phyloP scores from a whole-genome alignment of 2,797 vertebrate species.

The Channa striata region DNA sequence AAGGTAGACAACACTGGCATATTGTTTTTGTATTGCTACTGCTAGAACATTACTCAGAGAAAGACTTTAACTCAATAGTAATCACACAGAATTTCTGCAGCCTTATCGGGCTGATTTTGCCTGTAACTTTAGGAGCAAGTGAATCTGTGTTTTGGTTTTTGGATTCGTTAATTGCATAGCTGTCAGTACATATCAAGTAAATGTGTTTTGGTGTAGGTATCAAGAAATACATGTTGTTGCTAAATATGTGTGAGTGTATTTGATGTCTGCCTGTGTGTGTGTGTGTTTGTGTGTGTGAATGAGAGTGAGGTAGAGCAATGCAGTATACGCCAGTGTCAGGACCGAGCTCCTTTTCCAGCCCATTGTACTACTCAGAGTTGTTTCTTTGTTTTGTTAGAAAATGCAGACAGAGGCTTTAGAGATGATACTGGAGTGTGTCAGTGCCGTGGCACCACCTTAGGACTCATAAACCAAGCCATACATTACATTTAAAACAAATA shows the following conservation, averaged over 20 bases:
- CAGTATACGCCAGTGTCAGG: conserved; percentile 58
- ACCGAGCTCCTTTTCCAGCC: conserved; percentile 45
- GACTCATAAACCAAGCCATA: conserved; percentile 75
- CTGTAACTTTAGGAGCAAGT: conserved; percentile 59
- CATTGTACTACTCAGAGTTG: conserved; percentile 54
- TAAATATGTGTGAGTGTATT: conserved; percentile 35
- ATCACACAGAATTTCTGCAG: conserved; percentile 67
- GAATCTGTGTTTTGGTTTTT: conserved; percentile 37
- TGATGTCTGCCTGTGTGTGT: conserved; percentile 21
- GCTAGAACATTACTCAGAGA: conserved; percentile 49
- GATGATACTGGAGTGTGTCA: conserved; percentile 30
- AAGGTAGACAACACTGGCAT: conserved; percentile 85
- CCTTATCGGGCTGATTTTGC: conserved; percentile 59
- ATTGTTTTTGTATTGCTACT: conserved; percentile 63
- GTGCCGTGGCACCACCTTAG: conserved; percentile 45
- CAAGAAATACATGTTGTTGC: conserved; percentile 30
- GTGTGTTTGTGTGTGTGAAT: conserved; percentile 21
- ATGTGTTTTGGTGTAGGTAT: conserved; percentile 46
- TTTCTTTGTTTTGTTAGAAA: conserved; percentile 60
- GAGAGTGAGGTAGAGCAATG: conserved; percentile 29
- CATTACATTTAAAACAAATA: conserved; percentile 66
- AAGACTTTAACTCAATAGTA: conserved; percentile 52
- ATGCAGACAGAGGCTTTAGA: conserved; percentile 49
- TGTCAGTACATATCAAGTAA: conserved; percentile 59
- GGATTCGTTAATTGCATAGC: conserved; percentile 49